Evolutionary conservation across 1,140 invertebrate species (phyloP).

Genomic region (Drosophila pseudoananassae): DNA sequence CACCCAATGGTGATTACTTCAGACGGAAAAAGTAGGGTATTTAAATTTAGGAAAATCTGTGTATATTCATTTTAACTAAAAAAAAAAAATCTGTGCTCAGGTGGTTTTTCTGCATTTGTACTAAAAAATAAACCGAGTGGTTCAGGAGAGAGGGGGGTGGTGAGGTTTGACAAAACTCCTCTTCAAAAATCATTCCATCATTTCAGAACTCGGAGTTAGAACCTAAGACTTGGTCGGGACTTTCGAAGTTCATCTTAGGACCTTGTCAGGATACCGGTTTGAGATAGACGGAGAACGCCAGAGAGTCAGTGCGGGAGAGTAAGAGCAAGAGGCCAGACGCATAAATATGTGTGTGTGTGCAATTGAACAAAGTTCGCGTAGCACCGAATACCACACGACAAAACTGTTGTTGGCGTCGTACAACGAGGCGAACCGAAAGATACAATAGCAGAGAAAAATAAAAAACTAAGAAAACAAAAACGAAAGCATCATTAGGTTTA

Average conservation of each 20-base stretch:
- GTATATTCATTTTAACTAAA: background rate
- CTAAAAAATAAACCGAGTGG: background rate
- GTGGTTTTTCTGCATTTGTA: background rate
- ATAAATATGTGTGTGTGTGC: constrained; percentile 32
- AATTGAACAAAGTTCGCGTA: constrained; percentile 53
- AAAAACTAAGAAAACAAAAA: constrained; percentile 54
- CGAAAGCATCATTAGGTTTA: constrained; percentile 50
- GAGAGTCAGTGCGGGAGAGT: constrained; percentile 13
- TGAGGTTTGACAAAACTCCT: background rate
- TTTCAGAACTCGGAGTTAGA: constrained; percentile 24
- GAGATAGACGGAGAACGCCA: constrained; percentile 20
- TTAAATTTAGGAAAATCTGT: background rate
- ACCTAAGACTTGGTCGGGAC: constrained; percentile 3
- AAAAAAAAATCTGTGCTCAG: background rate
- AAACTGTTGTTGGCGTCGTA: constrained; percentile 40
- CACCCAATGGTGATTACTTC: background rate
- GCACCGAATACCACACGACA: constrained; percentile 43
- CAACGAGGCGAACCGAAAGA: constrained; percentile 63
- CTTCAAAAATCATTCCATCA: constrained; percentile 12
- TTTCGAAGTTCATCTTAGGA: constrained; percentile 42
- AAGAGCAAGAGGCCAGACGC: constrained; percentile 25
- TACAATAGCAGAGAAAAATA: constrained; percentile 68
- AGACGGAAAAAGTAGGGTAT: constrained; percentile 5
- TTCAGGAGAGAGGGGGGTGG: background rate
- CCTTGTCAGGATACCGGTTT: constrained; percentile 75